These are phyloP conservation scores for Caenorhabditis drosophilae DNA, from an alignment of 2,888 invertebrate species.

Conservation along the genomic window DNA sequence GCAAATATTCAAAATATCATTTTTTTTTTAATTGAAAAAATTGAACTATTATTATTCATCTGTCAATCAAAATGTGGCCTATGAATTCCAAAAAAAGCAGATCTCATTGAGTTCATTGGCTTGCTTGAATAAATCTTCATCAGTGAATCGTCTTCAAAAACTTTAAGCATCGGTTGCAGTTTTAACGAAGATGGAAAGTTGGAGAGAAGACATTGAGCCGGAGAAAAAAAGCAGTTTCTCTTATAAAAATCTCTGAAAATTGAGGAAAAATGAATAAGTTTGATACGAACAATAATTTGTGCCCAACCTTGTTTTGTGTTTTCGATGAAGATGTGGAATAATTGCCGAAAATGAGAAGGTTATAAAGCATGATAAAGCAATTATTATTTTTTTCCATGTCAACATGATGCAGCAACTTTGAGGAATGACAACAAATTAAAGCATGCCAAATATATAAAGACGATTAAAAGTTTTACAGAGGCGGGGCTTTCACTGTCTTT, in stretches of 20 bases:
- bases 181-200: slow-evolving; percentile 21
- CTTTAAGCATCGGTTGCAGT: slow-evolving; percentile 23
- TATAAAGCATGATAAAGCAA: slow-evolving; percentile 3
- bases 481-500: too few relatives aligned
- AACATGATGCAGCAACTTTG: too few relatives aligned
- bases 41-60: too few relatives aligned
- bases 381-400: too few relatives aligned
- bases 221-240: slow-evolving; percentile 39
- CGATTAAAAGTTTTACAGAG: too few relatives aligned
- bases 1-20: too few relatives aligned
- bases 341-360: slow-evolving; percentile 8
- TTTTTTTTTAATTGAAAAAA: too few relatives aligned
- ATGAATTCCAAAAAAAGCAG: too few relatives aligned
- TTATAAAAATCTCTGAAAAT: slow-evolving; percentile 15
- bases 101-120: background rate
- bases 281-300: background rate
- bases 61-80: too few relatives aligned
- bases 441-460: too few relatives aligned
- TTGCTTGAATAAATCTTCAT: slow-evolving; percentile 16
- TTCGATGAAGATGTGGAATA: slow-evolving; percentile 14
- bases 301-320: slow-evolving; percentile 2
- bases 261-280: background rate
- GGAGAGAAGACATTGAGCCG: slow-evolving; percentile 30
- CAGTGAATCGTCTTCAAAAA: slow-evolving; percentile 24
- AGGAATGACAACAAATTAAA: too few relatives aligned